Conservation (phyloP, 2,888 invertebrate genomes). For the Lasius fuliginosus region DNA sequence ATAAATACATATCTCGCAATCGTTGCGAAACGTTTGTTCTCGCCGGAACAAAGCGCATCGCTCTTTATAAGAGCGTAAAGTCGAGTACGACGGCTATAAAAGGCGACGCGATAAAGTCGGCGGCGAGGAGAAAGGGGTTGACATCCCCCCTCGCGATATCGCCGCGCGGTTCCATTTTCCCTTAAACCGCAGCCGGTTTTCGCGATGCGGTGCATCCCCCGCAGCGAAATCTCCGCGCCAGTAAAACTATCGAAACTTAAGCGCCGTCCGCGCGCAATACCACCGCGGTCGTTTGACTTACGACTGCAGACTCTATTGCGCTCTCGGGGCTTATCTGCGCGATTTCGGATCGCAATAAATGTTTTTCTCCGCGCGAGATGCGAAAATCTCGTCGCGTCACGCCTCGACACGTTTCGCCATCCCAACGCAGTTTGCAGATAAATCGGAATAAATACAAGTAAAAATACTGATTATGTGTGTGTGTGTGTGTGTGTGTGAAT, state of each 20-base stretch:
- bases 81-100: conserved; percentile 40
- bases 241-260: conserved; percentile 69
- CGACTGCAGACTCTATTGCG: conserved; percentile 61
- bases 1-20: conserved; percentile 41
- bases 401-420: conserved; percentile 4
- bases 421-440: not conserved
- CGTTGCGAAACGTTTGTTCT: conserved; percentile 27
- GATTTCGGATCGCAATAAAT: conserved; percentile 19
- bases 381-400: conserved; percentile 31
- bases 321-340: conserved; percentile 42
- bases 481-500: not conserved
- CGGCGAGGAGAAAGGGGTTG: conserved; percentile 40
- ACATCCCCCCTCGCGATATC: conserved; percentile 11
- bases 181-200: conserved; percentile 28
- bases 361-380: not conserved
- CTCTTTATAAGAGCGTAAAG: conserved; percentile 40
- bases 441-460: conserved; percentile 1
- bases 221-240: conserved; percentile 50
- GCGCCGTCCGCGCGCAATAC: conserved; percentile 44
- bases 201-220: not conserved
- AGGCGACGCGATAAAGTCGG: conserved; percentile 44
- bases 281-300: conserved; percentile 62
- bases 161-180: conserved; percentile 21
- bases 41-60: conserved; percentile 15
- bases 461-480: not conserved